phyloP scores from a whole-genome alignment of 2,888 invertebrate genomes.

The Busseola fusca region DNA sequence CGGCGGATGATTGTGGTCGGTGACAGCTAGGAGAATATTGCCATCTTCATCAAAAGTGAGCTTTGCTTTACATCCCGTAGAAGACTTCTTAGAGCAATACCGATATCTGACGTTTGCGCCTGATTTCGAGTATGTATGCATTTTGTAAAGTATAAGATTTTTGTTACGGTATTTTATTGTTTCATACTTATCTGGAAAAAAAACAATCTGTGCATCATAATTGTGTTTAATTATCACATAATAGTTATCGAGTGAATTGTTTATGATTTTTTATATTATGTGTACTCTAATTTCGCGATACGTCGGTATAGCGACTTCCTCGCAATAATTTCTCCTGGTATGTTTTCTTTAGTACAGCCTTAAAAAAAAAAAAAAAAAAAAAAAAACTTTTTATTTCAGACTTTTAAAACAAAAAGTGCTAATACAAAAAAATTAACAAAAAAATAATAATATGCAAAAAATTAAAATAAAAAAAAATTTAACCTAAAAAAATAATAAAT shows the following conservation, averaged over 20 bases:
- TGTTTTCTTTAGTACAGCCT: constrained; percentile 3
- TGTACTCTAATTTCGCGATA: constrained; percentile 14
- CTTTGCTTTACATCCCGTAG: constrained; percentile 25
- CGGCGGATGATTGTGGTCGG: constrained; percentile 22
- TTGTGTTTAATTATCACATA: neutral
- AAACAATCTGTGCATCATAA: constrained; percentile 2
- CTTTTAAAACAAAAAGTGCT: too few relatives aligned
- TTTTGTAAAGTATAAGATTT: constrained; percentile 21
- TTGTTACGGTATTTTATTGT: constrained; percentile 26
- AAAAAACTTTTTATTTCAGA: too few relatives aligned
- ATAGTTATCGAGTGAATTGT: too few relatives aligned
- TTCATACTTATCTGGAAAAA: constrained; percentile 30
- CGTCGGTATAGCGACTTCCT: neutral
- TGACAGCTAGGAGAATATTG: neutral
- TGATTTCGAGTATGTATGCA: constrained; percentile 32
- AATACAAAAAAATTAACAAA: too few relatives aligned
- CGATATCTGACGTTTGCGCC: constrained; percentile 3
- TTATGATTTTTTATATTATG: neutral
- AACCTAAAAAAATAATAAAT: too few relatives aligned
- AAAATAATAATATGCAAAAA: too few relatives aligned
- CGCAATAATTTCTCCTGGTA: constrained; percentile 3
- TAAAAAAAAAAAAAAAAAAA: too few relatives aligned
- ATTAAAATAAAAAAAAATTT: too few relatives aligned
- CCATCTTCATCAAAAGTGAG: constrained; percentile 2
- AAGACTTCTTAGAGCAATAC: constrained; percentile 27